Percentiles rank a stretch among this genome's conserved stretches.
Evolutionary conservation across 1,140 invertebrate genomes (phyloP).

Genomic region (Tetragnatha versicolor): DNA sequence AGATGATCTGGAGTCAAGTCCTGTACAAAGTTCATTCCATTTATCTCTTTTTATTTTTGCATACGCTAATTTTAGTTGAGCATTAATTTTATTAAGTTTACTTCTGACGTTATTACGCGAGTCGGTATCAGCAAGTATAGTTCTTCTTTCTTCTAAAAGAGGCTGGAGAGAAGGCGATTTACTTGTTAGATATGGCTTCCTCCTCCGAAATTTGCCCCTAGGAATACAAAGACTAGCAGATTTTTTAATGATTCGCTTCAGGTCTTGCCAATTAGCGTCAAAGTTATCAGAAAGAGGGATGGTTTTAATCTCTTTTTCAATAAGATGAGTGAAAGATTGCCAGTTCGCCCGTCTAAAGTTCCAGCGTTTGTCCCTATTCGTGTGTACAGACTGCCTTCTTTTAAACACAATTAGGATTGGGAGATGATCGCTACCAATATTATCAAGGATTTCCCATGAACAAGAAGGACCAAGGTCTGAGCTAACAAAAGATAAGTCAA

Average conservation of each 20-base stretch:
- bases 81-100: background rate
- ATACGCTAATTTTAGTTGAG: background rate
- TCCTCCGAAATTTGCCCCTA: too few relatives aligned
- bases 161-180: background rate
- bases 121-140: background rate
- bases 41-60: background rate
- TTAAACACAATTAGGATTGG: constrained; percentile 8
- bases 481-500: constrained; percentile 5
- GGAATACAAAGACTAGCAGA: background rate
- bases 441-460: background rate
- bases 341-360: constrained; percentile 7
- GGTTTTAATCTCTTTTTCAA: background rate
- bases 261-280: background rate
- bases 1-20: background rate
- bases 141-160: background rate
- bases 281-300: background rate
- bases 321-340: background rate
- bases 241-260: background rate
- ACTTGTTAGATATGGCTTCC: background rate
- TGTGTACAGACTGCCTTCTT: background rate
- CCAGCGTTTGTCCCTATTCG: background rate
- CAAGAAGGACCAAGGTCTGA: background rate
- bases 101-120: background rate
- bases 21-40: background rate
- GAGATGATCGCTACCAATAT: constrained; percentile 10